Evolutionary conservation across 2,113 vertebrate genomes (phyloP), one percentile per base, ranked within the genome.

Genomic region (Pollimyrus isidori): DNA sequence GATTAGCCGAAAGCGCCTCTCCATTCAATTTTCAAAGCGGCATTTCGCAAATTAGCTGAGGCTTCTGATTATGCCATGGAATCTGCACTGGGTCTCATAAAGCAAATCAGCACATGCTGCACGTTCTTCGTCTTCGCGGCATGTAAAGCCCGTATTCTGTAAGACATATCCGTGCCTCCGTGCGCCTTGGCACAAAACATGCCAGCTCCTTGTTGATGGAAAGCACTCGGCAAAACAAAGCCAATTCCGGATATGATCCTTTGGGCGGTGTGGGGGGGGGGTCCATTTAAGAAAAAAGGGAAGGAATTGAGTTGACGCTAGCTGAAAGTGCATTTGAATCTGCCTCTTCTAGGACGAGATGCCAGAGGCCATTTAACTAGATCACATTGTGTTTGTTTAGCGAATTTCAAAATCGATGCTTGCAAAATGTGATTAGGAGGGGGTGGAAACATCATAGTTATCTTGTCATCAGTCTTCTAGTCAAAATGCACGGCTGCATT

Each of bases 401-500:
- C 62, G 50, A 56, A 19, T 62, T 87, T 15, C 53, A 30, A 87
- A 86, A 52, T 53, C 52, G 50, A 52, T 49, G 48, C 26, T 30
- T 49, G 46, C 85, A 11, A 86, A 86, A 86, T 86, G 85, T 86
- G 46, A 52, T 26, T 86, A 86, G 49, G 11, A 52, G 46, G 45
- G 82, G 46, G 42, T 80, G 73, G 73, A 80, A 73, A 19, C 73
- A 35, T 73, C 65, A 80, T 46, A 84, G 84, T 53, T 52, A 53
- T 86, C 46, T 52, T 49, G 85, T 86, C 46, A 49, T 86, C 42
- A 30, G 85, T 86, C 49, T 84, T 84, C 42, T 84, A 84, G 82
- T 48, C 21, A 48, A 26, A 86, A 52, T 86, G 82, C 26, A 49
- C 2, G 82, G 21, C 42, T 48, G 82, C 21, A 1, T 45, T 85